Conservation (phyloP, 2,113 vertebrate species). For the Nesogale talazaci region DNA sequence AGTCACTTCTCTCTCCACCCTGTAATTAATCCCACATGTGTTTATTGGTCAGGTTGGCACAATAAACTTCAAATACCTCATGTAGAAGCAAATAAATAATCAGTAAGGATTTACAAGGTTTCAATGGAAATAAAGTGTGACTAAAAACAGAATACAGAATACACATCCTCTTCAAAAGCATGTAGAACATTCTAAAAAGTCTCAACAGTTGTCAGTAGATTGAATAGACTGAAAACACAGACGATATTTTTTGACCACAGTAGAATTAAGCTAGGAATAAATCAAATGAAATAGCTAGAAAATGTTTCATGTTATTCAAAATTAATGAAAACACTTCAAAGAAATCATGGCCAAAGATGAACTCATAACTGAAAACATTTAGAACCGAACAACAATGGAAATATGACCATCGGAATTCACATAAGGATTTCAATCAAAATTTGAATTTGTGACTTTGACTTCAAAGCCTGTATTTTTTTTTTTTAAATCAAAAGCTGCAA, state of each 20-base stretch:
- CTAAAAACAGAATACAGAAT: background rate
- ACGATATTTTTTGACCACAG: background rate
- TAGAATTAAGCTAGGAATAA: constrained; percentile 16
- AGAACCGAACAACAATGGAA: background rate
- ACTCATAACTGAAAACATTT: constrained; percentile 26
- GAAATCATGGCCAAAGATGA: background rate
- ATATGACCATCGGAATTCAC: background rate
- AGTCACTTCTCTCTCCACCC: no score
- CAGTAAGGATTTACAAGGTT: background rate
- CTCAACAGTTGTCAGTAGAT: background rate
- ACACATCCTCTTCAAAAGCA: background rate
- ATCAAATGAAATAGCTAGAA: constrained; percentile 11
- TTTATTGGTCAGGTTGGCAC: no score
- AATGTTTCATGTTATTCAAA: background rate
- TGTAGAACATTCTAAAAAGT: background rate
- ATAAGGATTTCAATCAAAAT: background rate
- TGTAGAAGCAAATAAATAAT: background rate
- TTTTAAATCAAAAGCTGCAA: background rate
- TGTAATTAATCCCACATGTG: no score
- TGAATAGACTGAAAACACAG: background rate
- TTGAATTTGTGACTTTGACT: background rate
- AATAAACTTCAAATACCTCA: no score
- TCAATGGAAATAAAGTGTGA: background rate
- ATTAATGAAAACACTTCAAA: constrained; percentile 8
- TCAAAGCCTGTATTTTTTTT: background rate